phyloP scores from a whole-genome alignment of 2,113 vertebrate species.

The Paradoxurus hermaphroditus region DNA sequence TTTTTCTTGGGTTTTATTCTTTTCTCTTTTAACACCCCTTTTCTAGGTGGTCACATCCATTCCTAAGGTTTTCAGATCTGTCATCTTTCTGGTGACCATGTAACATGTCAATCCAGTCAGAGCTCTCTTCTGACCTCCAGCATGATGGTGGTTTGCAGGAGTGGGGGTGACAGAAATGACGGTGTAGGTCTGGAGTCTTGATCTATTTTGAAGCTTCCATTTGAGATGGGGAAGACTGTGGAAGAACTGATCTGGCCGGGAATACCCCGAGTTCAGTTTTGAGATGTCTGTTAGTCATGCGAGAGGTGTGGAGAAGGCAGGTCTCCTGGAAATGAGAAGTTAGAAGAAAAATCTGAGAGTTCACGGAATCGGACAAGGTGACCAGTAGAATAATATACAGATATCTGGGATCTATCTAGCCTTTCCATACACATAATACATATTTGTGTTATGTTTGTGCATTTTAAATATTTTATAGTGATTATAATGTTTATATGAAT shows the following conservation, averaged over 20 bases:
- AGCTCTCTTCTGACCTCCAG: neutral
- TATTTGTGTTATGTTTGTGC: neutral
- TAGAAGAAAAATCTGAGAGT: neutral
- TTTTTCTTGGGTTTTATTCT: neutral
- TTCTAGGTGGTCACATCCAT: neutral
- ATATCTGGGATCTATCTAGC: neutral
- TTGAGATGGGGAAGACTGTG: neutral
- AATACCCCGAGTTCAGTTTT: neutral
- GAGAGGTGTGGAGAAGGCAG: neutral
- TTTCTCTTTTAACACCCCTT: neutral
- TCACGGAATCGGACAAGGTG: neutral
- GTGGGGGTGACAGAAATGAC: neutral
- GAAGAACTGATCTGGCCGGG: neutral
- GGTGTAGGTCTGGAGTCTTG: neutral
- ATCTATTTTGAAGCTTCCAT: neutral
- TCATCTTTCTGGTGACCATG: neutral
- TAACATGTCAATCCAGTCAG: neutral
- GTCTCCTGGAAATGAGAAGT: neutral
- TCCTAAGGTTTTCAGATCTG: neutral
- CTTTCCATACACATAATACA: neutral
- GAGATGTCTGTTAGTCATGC: neutral
- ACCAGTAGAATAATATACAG: neutral
- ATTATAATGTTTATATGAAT: neutral
- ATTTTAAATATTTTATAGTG: constrained; percentile 2
- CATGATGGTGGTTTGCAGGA: neutral